Conservation (phyloP, 2,797 vertebrate species). For the Steatocranus sp. region DNA sequence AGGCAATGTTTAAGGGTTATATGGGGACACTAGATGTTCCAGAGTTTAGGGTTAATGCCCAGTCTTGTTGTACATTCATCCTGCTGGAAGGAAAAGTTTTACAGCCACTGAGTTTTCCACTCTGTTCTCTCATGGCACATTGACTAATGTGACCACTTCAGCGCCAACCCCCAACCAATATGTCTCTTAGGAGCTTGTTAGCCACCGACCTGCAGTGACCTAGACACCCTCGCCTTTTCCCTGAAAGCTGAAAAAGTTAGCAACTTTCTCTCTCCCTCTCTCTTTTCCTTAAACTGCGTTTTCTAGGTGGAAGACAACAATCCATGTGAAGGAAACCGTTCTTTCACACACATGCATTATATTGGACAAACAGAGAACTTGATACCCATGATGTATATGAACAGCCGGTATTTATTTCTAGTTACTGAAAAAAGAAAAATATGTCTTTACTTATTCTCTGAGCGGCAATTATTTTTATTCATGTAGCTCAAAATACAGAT, state of each 20-base stretch:
- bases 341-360: background rate
- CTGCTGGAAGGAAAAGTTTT: slow-evolving; percentile 44
- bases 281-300: background rate
- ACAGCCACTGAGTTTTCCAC: slow-evolving; percentile 50
- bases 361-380: background rate
- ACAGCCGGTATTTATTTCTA: background rate
- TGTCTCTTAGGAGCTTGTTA: slow-evolving; percentile 71
- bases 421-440: background rate
- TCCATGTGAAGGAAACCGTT: background rate
- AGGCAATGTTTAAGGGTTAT: background rate
- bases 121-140: slow-evolving; percentile 43
- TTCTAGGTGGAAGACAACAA: background rate
- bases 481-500: background rate
- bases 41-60: slow-evolving; percentile 35
- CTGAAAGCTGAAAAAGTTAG: slow-evolving; percentile 27
- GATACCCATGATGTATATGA: background rate
- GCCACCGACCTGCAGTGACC: slow-evolving; percentile 56
- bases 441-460: background rate
- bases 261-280: background rate
- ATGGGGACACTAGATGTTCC: background rate
- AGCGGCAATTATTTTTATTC: background rate
- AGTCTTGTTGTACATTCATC: slow-evolving; percentile 23
- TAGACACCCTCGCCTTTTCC: slow-evolving; percentile 27
- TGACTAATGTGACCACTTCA: slow-evolving; percentile 50
- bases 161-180: slow-evolving; percentile 34